Percentiles rank a stretch among this genome's conserved stretches.
Evolutionary conservation across 2,797 vertebrate species (phyloP).

Genomic region (Enteromius anoplus): DNA sequence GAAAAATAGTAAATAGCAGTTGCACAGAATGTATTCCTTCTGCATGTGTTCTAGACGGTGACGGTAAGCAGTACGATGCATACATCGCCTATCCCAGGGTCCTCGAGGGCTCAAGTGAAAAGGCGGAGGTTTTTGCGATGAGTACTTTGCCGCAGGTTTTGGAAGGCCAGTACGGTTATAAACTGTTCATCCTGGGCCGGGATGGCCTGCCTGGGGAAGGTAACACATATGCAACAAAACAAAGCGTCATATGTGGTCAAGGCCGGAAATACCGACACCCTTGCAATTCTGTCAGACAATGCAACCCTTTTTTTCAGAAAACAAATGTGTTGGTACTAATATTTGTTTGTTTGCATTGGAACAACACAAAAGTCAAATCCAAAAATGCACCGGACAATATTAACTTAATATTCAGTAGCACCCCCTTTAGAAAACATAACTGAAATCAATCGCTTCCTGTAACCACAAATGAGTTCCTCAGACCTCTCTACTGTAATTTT

Average conservation of each 20-base stretch:
- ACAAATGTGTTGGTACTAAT: too few relatives aligned
- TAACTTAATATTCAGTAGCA: too few relatives aligned
- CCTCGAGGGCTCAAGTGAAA: conserved; percentile 64
- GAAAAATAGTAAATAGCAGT: background rate
- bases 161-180: conserved; percentile 87
- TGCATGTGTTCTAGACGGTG: conserved; percentile 72
- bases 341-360: too few relatives aligned
- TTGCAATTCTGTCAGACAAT: too few relatives aligned
- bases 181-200: conserved; percentile 87
- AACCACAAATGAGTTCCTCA: too few relatives aligned
- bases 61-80: conserved; percentile 89
- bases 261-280: too few relatives aligned
- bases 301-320: too few relatives aligned
- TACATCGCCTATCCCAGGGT: conserved; percentile 85
- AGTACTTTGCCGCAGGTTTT: conserved; percentile 85
- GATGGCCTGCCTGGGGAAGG: conserved; percentile 87
- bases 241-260: background rate
- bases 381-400: too few relatives aligned
- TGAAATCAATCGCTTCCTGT: too few relatives aligned
- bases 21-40: background rate
- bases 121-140: conserved; percentile 83
- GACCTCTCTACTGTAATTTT: too few relatives aligned
- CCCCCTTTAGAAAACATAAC: too few relatives aligned
- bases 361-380: too few relatives aligned
- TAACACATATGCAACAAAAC: conserved; percentile 61